Base-by-base conservation (phyloP, 2,888 invertebrate genomes). In the Mythimna lalbum region DNA sequence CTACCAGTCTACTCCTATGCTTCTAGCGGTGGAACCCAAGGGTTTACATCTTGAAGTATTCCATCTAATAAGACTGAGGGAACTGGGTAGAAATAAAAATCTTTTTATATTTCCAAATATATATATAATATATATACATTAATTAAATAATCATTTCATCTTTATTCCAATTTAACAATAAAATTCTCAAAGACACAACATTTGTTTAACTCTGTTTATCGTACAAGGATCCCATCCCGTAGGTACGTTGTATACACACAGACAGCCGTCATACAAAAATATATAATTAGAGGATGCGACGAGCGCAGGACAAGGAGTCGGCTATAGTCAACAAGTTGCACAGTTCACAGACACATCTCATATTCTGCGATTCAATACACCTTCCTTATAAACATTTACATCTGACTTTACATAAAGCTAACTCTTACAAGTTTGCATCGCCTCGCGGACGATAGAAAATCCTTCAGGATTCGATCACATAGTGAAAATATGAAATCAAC, bases 91-190 rank as follows among this genome's bases (percentile, higher is more conserved):
- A 77, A 84, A 77, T 90, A 79, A 92, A 92, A 93, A 90, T 87
- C 85, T 90, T 81, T 83, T 82, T 89, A 85, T 92, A 93, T 92
- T 93, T 96, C 94, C 95, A 96, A 96, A 96, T 96, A 96, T 96
- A 96, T 94, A 93, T 91, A 91, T 89, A 88, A 86, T 88, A 90
- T 92, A 93, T 94, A 95, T 95, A 95, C 95, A 96, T 96, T 95
- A 93, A 95, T 96, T 96, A 94, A 96, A 96, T 96, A 95, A 93
- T 95, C 91, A 93, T 94, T 93, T 96, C 92, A 93, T 95, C 93
- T 95, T 95, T 95, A 95, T 95, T 95, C 94, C 95, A 96, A 95
- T 94, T 95, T 93, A 96, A 96, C 96, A 96, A 96, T 96, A 96
- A 95, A 96, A 94, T 94, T 96, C 90, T 96, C 93, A 95, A 96